Base-by-base conservation (phyloP, 2,113 vertebrate genomes). In the Osmerus mordax region DNA sequence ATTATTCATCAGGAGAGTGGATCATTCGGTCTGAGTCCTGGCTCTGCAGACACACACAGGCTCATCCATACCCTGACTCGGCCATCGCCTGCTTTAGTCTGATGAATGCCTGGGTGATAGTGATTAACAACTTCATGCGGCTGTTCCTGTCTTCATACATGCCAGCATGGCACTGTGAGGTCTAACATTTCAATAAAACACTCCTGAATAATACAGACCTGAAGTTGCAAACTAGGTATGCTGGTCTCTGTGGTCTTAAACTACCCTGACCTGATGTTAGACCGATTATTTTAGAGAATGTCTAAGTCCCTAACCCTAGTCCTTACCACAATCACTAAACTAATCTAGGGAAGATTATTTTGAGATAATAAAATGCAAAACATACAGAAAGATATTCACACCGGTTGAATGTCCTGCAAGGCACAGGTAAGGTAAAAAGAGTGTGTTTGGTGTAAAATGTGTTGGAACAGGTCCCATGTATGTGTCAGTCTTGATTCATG, bases 1-100 rank as follows among this genome's bases (percentile, higher is more conserved):
- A 91, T 91, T 87, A 91, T 91, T 91, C 85, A 91, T 51, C 63
- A 84, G 67, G 77, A 68, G 80, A 88, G 82, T 72, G 51, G 84
- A 88, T 89, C 79, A 79, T 84, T 82, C 88, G 82, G 86, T 84
- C 79, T 61, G 19, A 60, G 58, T 60, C 60, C 25, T 64, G 28
- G 16, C 29, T 8, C 36, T 56, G 47, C n/a, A 60, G 29, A 14
- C 51, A 70, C 67, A 51, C 41, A 67, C 6, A 28, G 58, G 66
- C 73, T 64, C 75, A 78, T 32, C 69, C 68, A 71, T 19, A 60
- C 54, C 67, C 59, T 69, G 70, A 69, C 66, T 72, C 3, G 66
- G 65, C 59, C 69, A 0, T 7, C 21, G 54, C 16, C 28, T 65
- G 70, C 71, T 80, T 72, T 56, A 54, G 68, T 25, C 0, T 81